phyloP scores from a whole-genome alignment of 2,888 invertebrate species.

The Tachina fera region DNA sequence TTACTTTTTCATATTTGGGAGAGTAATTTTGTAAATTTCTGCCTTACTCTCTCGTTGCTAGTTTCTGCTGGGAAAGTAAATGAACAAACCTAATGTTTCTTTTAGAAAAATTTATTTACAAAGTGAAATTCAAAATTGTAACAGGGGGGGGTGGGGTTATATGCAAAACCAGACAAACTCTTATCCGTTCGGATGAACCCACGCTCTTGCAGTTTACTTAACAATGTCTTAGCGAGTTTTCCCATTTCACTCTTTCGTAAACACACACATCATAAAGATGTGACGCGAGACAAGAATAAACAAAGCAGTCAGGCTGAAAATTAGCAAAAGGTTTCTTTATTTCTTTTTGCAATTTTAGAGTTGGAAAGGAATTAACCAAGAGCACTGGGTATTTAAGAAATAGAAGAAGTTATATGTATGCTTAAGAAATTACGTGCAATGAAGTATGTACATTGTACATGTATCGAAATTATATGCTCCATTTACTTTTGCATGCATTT shows the following conservation, averaged over 20 bases:
- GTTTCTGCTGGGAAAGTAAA: too few relatives aligned
- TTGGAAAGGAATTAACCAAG: constrained; percentile 45
- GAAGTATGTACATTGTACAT: background rate
- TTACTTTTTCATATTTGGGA: too few relatives aligned
- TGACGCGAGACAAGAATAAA: constrained; percentile 65
- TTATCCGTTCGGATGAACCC: background rate
- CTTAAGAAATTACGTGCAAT: constrained; percentile 51
- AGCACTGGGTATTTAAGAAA: constrained; percentile 39
- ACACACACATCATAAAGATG: constrained; percentile 58
- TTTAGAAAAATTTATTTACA: background rate
- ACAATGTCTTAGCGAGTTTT: background rate
- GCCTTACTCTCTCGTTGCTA: too few relatives aligned
- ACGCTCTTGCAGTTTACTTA: background rate
- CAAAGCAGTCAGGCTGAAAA: constrained; percentile 67
- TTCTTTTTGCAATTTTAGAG: constrained; percentile 13
- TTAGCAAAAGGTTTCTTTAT: constrained; percentile 59
- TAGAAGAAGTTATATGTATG: constrained; percentile 43
- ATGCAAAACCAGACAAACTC: constrained; percentile 61
- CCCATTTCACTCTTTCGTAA: background rate
- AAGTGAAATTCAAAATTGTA: background rate
- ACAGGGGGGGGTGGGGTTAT: background rate
- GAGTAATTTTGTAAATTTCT: too few relatives aligned
- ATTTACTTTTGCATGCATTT: constrained; percentile 46
- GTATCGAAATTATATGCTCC: constrained; percentile 42
- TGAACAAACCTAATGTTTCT: too few relatives aligned